Percentiles rank a stretch among this genome's conserved stretches.
phyloP scores from a whole-genome alignment of 1,140 invertebrate species.

The Onthophagus taurus region DNA sequence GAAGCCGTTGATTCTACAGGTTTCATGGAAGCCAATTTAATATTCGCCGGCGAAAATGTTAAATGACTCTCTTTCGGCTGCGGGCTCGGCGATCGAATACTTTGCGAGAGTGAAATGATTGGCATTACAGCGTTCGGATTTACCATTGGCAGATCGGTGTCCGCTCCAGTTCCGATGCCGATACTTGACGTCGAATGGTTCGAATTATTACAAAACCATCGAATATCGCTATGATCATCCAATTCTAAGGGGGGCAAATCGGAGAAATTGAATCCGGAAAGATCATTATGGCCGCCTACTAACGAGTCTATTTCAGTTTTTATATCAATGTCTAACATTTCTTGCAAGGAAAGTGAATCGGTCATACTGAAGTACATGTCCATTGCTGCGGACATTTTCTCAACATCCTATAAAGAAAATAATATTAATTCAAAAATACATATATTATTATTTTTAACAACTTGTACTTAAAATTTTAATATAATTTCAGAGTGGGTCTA shows the following conservation, averaged over 20 bases:
- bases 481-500: too few relatives aligned
- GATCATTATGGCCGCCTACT: slow-evolving; percentile 54
- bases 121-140: slow-evolving; percentile 68
- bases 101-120: slow-evolving; percentile 35
- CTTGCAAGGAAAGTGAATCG: slow-evolving; percentile 56
- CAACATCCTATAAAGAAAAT: slow-evolving; percentile 1
- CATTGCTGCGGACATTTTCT: slow-evolving; percentile 38
- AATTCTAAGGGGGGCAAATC: slow-evolving; percentile 57
- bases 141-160: slow-evolving; percentile 64
- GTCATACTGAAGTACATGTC: slow-evolving; percentile 44
- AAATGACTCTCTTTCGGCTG: slow-evolving; percentile 51
- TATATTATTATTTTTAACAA: too few relatives aligned
- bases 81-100: slow-evolving; percentile 39
- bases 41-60: slow-evolving; percentile 53
- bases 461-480: too few relatives aligned
- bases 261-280: slow-evolving; percentile 51
- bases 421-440: too few relatives aligned
- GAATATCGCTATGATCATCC: slow-evolving; percentile 49
- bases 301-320: slow-evolving; percentile 70
- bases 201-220: slow-evolving; percentile 45
- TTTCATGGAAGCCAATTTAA: slow-evolving; percentile 47
- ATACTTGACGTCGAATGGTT: slow-evolving; percentile 55
- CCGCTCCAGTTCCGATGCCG: slow-evolving; percentile 61
- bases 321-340: slow-evolving; percentile 74
- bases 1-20: slow-evolving; percentile 21